Percentiles rank a stretch among this genome's conserved stretches.
Conservation (phyloP, 37 sponge, comb jelly and placozoan species). For the Beroe ovata region DNA sequence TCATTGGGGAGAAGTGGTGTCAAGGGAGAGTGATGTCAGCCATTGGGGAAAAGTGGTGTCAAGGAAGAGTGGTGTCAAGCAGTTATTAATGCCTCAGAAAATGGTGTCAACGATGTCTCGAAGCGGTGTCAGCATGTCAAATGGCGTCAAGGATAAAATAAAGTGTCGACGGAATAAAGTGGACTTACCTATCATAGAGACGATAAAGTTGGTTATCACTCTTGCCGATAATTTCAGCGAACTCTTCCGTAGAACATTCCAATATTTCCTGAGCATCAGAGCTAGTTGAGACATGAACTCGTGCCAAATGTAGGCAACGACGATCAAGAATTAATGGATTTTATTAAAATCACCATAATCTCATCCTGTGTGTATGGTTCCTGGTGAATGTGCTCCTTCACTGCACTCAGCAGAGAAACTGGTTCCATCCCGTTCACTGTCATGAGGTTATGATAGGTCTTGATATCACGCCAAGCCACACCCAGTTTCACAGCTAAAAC, state of each 20-base stretch:
- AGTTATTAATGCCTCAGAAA: too few species aligned
- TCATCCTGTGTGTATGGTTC: constrained; percentile 81
- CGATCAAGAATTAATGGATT: too few species aligned
- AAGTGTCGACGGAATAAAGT: too few species aligned
- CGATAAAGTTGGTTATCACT: constrained; percentile 72
- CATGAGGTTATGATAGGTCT: constrained; percentile 68
- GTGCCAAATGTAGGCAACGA: too few species aligned
- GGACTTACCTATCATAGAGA: constrained; percentile 72
- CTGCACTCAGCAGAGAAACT: constrained; percentile 71
- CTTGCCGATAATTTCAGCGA: background rate
- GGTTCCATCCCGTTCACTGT: constrained; percentile 67
- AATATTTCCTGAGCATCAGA: constrained; percentile 18
- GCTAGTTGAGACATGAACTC: too few species aligned
- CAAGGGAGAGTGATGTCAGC: too few species aligned
- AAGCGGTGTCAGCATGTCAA: too few species aligned
- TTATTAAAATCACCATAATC: constrained; percentile 70
- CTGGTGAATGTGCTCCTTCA: constrained; percentile 75
- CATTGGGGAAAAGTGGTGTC: too few species aligned
- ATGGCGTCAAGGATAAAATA: too few species aligned
- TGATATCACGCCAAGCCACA: constrained; percentile 59
- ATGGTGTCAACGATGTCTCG: too few species aligned
- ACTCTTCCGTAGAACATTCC: background rate
- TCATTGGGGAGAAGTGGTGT: too few species aligned
- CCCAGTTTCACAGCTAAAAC: constrained; percentile 71
- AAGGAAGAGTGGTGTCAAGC: too few species aligned